phyloP scores from a whole-genome alignment of 2,797 vertebrate species.

The Loriculus beryllinus region DNA sequence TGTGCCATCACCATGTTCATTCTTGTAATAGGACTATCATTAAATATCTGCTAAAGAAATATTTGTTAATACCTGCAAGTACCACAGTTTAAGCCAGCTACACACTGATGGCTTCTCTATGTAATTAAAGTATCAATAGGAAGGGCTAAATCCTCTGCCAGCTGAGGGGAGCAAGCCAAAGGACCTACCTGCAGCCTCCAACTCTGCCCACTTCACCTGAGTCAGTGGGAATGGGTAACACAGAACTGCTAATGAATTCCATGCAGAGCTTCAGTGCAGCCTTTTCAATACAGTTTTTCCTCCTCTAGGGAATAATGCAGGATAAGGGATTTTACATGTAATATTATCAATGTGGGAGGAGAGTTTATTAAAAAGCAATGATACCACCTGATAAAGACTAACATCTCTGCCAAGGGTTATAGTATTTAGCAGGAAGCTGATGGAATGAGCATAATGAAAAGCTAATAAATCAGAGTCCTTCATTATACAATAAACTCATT shows the following conservation, averaged over 20 bases:
- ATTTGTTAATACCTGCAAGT: conserved; percentile 31
- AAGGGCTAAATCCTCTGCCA: neutral
- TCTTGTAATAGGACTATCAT: conserved; percentile 58
- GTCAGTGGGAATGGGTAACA: neutral
- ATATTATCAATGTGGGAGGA: conserved; percentile 49
- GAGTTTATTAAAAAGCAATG: conserved; percentile 75
- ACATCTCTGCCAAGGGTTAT: conserved; percentile 63
- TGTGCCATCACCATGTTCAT: conserved; percentile 46
- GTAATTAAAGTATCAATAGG: neutral
- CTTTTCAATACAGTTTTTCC: conserved; percentile 40
- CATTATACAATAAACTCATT: conserved; percentile 71
- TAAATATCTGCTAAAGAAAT: conserved; percentile 57
- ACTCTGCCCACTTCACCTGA: neutral
- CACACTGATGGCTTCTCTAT: neutral
- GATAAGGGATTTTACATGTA: conserved; percentile 53
- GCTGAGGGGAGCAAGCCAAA: neutral
- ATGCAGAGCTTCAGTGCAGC: neutral
- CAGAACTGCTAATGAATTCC: conserved; percentile 40
- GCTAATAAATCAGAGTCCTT: conserved; percentile 70
- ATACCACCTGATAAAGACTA: conserved; percentile 68
- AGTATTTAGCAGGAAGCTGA: conserved; percentile 68
- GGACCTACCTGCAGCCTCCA: neutral
- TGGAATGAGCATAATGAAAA: conserved; percentile 66
- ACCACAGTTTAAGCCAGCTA: neutral
- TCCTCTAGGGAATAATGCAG: conserved; percentile 39